Conservation (phyloP, 1,140 invertebrate species). For the Meloidogyne floridensis region DNA sequence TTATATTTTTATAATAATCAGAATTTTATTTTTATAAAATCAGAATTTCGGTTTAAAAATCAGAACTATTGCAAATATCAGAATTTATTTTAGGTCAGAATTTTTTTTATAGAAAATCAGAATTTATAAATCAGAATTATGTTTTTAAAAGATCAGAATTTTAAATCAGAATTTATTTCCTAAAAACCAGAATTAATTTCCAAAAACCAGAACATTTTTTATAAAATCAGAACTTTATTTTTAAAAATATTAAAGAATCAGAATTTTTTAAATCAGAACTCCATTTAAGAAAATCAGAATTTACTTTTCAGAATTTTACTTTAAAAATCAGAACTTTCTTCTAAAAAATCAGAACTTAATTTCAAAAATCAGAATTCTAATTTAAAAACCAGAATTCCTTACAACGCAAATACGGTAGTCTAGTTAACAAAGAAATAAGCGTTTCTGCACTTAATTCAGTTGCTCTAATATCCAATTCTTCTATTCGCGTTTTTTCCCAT, state of each 20-base stretch:
- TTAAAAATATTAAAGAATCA: background rate
- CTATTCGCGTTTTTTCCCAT: conserved; percentile 91
- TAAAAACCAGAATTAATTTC: background rate
- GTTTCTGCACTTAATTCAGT: conserved; percentile 92
- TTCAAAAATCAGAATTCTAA: background rate
- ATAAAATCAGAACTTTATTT: too few species aligned
- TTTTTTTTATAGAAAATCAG: too few species aligned
- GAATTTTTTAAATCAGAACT: too few species aligned
- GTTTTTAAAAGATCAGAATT: background rate
- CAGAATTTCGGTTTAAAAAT: background rate
- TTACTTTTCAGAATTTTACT: background rate
- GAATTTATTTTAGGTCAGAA: too few species aligned
- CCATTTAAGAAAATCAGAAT: too few species aligned
- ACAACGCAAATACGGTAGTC: conserved; percentile 81
- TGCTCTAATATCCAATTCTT: conserved; percentile 92
- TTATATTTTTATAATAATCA: background rate
- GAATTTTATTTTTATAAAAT: background rate
- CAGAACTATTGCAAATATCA: background rate
- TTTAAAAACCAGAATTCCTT: conserved; percentile 62
- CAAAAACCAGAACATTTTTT: background rate
- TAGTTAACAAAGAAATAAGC: conserved; percentile 84
- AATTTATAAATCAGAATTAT: background rate
- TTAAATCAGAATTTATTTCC: background rate
- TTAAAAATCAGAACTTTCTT: background rate
- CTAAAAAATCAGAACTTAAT: too few species aligned